phyloP scores from a whole-genome alignment of 2,797 vertebrate species.

The Holocentrus rufus region DNA sequence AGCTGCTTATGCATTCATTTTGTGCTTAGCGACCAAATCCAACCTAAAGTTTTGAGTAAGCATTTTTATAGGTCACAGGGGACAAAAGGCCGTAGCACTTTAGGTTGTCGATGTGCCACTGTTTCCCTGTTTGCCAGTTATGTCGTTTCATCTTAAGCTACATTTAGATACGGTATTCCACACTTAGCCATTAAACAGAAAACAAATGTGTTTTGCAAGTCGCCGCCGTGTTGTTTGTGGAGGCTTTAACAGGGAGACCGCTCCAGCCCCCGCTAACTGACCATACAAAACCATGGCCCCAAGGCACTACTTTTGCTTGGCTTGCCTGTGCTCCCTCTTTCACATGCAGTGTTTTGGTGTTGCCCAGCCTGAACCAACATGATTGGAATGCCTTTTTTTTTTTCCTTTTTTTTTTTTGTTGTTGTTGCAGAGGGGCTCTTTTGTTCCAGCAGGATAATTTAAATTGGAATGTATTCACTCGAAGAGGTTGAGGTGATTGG shows the following conservation, averaged over 20 bases:
- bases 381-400: constrained; percentile 73
- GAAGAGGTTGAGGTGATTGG: constrained; percentile 54
- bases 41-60: neutral
- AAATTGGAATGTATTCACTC: constrained; percentile 80
- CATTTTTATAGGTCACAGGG: neutral
- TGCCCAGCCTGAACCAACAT: constrained; percentile 75
- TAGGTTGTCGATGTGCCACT: neutral
- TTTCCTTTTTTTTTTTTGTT: constrained; percentile 56
- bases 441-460: constrained; percentile 79
- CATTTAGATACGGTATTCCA: neutral
- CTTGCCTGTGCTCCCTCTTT: constrained; percentile 62
- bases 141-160: neutral
- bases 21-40: neutral
- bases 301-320: constrained; percentile 36
- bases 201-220: neutral
- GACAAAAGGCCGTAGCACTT: neutral
- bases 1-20: neutral
- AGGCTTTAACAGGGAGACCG: constrained; percentile 54
- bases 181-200: neutral
- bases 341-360: constrained; percentile 68
- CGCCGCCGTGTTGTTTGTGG: constrained; percentile 33
- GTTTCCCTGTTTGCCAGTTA: neutral
- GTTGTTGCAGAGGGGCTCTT: constrained; percentile 67
- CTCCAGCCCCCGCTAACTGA: constrained; percentile 48
- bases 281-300: constrained; percentile 58